Conservation (phyloP, 1,140 invertebrate genomes). For the Zophobas atratus region DNA sequence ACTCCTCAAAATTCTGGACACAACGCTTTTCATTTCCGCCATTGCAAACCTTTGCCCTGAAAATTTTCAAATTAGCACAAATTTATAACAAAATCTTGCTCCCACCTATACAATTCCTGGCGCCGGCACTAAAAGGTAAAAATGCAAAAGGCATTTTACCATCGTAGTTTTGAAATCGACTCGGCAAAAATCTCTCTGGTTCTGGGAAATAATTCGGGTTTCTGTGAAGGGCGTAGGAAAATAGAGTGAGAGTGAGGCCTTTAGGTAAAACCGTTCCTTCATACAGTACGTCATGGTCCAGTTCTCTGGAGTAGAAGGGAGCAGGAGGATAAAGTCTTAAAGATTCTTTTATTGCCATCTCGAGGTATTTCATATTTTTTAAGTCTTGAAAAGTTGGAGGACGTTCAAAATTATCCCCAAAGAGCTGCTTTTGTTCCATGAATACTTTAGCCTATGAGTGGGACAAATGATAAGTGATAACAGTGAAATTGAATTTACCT, state of each 20-base stretch:
- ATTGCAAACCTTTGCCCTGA: conserved; percentile 84
- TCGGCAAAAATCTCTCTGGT: conserved; percentile 83
- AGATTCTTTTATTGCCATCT: conserved; percentile 65
- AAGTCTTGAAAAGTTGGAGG: conserved; percentile 72
- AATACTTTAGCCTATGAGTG: conserved; percentile 66
- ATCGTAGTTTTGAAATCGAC: conserved; percentile 77
- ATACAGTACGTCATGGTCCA: conserved; percentile 70
- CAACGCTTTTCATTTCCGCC: conserved; percentile 80
- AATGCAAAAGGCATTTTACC: conserved; percentile 72
- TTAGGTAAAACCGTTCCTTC: conserved; percentile 70
- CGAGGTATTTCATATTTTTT: conserved; percentile 74
- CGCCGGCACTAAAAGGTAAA: conserved; percentile 81
- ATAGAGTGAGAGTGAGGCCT: conserved; percentile 69
- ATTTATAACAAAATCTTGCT: background rate
- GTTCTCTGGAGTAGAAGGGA: conserved; percentile 71
- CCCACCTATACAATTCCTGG: conserved; percentile 77
- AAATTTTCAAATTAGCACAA: conserved; percentile 24
- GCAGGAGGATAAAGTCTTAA: conserved; percentile 58
- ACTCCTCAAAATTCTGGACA: conserved; percentile 77
- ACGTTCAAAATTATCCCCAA: conserved; percentile 70
- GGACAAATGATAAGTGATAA: background rate
- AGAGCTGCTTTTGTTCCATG: conserved; percentile 74
- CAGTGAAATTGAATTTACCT: conserved; percentile 65
- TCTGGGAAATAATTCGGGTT: conserved; percentile 77
- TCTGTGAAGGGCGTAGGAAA: conserved; percentile 77